Percentiles rank a stretch among this genome's conserved stretches.
Conservation (phyloP, 2,888 invertebrate genomes). For the Diachrysia chrysitis region DNA sequence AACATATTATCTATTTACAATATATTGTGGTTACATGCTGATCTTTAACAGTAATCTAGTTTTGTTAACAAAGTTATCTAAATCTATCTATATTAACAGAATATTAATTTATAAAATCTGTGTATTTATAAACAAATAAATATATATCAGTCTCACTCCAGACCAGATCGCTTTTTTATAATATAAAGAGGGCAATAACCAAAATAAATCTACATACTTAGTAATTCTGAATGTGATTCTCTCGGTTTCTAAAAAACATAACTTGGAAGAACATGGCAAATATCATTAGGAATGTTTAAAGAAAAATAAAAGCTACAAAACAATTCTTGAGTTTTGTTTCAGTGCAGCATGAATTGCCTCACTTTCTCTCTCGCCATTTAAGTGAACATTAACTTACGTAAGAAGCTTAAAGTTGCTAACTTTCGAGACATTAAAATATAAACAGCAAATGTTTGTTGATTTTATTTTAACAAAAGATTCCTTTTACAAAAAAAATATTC, state of each 20-base stretch:
- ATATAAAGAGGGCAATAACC: no score
- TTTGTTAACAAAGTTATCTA: not conserved
- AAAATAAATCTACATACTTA: not conserved
- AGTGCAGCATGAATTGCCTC: slow-evolving; percentile 39
- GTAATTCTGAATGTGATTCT: no score
- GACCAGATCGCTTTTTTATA: no score
- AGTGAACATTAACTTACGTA: slow-evolving; percentile 61
- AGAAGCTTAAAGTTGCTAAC: slow-evolving; percentile 54
- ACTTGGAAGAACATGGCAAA: no score
- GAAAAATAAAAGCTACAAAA: slow-evolving; percentile 1
- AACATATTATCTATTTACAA: not conserved
- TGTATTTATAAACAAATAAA: no score
- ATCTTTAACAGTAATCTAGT: not conserved
- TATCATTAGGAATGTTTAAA: not conserved
- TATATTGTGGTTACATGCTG: not conserved
- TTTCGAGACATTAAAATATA: slow-evolving; percentile 52
- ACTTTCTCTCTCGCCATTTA: slow-evolving; percentile 67
- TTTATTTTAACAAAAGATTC: slow-evolving; percentile 4
- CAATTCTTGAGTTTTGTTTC: slow-evolving; percentile 32
- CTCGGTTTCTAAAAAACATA: no score
- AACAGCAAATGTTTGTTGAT: slow-evolving; percentile 26
- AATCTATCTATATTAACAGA: not conserved
- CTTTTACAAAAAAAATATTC: not conserved
- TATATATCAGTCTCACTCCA: no score
- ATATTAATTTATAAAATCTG: not conserved